Conservation (phyloP, 1,140 invertebrate genomes). For the Solenopsis fugax region DNA sequence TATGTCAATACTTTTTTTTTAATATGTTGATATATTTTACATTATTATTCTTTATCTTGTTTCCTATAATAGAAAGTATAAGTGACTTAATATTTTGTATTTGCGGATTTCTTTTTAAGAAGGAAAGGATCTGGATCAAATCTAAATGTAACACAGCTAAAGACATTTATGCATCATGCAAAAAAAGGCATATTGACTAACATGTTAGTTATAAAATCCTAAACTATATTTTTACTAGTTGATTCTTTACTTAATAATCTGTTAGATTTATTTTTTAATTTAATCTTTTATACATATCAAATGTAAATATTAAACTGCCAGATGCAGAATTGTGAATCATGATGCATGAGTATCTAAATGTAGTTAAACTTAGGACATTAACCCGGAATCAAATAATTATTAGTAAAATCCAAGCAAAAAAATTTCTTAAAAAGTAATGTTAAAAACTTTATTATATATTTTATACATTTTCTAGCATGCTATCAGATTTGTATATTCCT, state of each 20-base stretch:
- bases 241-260: background rate
- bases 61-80: background rate
- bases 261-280: background rate
- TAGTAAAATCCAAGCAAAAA: background rate
- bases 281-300: background rate
- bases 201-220: background rate
- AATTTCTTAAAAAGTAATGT: background rate
- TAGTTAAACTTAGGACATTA: background rate
- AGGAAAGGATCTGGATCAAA: background rate
- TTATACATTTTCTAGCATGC: background rate
- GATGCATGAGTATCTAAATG: conserved; percentile 1
- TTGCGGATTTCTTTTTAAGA: background rate
- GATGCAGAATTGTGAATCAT: background rate
- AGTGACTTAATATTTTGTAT: background rate
- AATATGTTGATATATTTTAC: conserved; percentile 11
- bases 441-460: background rate
- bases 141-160: background rate
- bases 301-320: background rate
- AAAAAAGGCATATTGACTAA: background rate
- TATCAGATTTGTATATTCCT: background rate
- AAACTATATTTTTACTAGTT: background rate
- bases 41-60: background rate
- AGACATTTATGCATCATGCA: background rate
- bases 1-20: background rate
- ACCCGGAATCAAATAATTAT: background rate